Evolutionary conservation across 2,888 invertebrate genomes (phyloP).

Genomic region (Xestia c-nigrum): DNA sequence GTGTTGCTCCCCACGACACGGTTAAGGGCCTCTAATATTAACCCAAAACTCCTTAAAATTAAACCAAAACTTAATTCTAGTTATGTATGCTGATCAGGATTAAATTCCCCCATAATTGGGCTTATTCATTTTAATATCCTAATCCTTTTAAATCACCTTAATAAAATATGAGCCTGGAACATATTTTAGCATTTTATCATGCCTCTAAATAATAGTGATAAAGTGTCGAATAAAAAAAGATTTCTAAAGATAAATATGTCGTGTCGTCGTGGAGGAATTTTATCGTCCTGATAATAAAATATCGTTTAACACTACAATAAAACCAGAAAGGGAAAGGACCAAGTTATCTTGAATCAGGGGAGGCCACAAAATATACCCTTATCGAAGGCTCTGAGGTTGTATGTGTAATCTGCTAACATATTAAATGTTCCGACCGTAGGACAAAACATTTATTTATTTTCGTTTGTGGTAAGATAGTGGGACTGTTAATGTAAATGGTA

Average conservation of each 20-base stretch:
- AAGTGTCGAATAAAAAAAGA: conserved; percentile 85
- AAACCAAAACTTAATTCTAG: background rate
- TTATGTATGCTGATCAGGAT: conserved; percentile 27
- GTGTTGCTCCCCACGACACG: background rate
- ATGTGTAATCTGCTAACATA: conserved; percentile 62
- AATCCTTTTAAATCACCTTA: conserved; percentile 59
- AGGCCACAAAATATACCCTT: conserved; percentile 74
- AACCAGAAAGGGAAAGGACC: conserved; percentile 71
- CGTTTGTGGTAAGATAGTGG: background rate
- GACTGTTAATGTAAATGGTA: background rate
- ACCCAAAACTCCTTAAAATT: background rate
- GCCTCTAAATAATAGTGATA: conserved; percentile 87
- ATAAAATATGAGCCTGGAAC: conserved; percentile 65
- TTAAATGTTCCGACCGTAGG: conserved; percentile 53
- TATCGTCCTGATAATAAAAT: conserved; percentile 86
- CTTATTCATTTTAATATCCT: conserved; percentile 60
- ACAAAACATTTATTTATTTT: conserved; percentile 52
- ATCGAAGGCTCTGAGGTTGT: conserved; percentile 65
- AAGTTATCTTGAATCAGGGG: conserved; percentile 77
- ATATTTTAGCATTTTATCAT: conserved; percentile 81
- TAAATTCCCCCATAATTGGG: conserved; percentile 52
- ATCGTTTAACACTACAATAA: conserved; percentile 85
- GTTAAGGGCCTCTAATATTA: background rate
- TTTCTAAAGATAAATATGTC: conserved; percentile 81
- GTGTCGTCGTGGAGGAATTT: conserved; percentile 77